These are phyloP conservation scores for Drosophila heteroneura DNA, from an alignment of 2,888 invertebrate genomes.

Conservation along the genomic window DNA sequence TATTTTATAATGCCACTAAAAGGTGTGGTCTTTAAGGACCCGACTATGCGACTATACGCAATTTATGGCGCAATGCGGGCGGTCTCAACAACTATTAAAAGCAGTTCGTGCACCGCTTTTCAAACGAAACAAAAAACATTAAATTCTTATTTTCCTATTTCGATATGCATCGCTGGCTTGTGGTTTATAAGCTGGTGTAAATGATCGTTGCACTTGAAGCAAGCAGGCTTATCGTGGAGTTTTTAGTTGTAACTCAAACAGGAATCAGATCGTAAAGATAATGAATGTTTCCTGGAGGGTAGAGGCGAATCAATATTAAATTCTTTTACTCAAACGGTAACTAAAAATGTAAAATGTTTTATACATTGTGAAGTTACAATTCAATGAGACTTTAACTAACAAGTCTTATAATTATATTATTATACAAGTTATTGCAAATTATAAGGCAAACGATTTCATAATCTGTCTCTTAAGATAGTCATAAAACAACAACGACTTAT, in stretches of 20 bases:
- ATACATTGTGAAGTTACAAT: neutral
- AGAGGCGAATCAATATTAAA: neutral
- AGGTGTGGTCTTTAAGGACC: slow-evolving; percentile 32
- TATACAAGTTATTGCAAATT: neutral
- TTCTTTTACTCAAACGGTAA: neutral
- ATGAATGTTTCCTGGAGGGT: neutral
- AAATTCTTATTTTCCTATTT: slow-evolving; percentile 51
- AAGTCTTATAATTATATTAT: neutral
- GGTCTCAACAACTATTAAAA: slow-evolving; percentile 57
- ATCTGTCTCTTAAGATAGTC: neutral
- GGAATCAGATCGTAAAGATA: slow-evolving; percentile 37
- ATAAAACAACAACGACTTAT: neutral
- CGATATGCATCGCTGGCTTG: slow-evolving; percentile 57
- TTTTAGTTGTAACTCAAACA: slow-evolving; percentile 1
- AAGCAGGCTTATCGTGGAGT: slow-evolving; percentile 6
- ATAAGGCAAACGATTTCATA: neutral
- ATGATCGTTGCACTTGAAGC: slow-evolving; percentile 35
- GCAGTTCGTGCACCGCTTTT: slow-evolving; percentile 61
- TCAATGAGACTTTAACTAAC: neutral
- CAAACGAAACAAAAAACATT: slow-evolving; percentile 21
- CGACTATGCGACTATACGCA: slow-evolving; percentile 6
- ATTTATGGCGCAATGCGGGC: slow-evolving; percentile 74
- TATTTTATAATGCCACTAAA: slow-evolving; percentile 51
- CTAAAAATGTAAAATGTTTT: neutral
- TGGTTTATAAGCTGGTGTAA: slow-evolving; percentile 23